A percentile compares a stretch with the other conserved stretches of the same genome.
Evolutionary conservation across 1,140 invertebrate species (phyloP).

Genomic region (Listronotus bonariensis): DNA sequence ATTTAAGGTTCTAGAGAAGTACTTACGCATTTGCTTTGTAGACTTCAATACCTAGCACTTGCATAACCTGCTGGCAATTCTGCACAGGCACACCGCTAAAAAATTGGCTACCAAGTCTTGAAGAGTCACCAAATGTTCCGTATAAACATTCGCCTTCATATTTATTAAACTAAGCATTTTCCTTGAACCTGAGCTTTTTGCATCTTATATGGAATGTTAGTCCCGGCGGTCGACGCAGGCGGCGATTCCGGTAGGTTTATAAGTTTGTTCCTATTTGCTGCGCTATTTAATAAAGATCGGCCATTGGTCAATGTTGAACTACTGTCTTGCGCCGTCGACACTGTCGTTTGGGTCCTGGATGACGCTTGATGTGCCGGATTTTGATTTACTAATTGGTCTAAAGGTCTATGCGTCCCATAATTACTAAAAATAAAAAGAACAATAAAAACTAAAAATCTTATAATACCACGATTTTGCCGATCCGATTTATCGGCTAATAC

Average conservation of each 20-base stretch:
- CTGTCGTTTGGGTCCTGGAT: constrained; percentile 37
- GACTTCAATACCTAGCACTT: constrained; percentile 76
- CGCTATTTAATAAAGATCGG: constrained; percentile 54
- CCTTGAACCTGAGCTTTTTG: constrained; percentile 79
- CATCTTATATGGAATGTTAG: constrained; percentile 72
- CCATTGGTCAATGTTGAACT: constrained; percentile 54
- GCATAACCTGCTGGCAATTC: constrained; percentile 76
- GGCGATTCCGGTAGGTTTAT: constrained; percentile 67
- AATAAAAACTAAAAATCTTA: no score
- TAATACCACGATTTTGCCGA: no score
- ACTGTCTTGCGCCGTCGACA: constrained; percentile 14
- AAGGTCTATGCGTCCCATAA: constrained; percentile 19
- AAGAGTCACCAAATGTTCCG: constrained; percentile 79
- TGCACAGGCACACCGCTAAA: constrained; percentile 74
- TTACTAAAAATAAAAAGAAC: constrained; percentile 21
- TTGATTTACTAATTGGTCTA: constrained; percentile 49
- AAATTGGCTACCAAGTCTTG: constrained; percentile 79
- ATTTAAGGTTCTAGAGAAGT: neutral
- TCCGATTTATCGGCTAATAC: no score
- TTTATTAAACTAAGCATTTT: constrained; percentile 83
- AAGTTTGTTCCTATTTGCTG: constrained; percentile 55
- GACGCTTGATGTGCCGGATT: constrained; percentile 51
- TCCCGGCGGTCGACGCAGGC: constrained; percentile 59
- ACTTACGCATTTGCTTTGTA: constrained; percentile 82
- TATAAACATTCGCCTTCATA: constrained; percentile 79